phyloP scores from a whole-genome alignment of 2,888 invertebrate genomes.

The Antitype chi region DNA sequence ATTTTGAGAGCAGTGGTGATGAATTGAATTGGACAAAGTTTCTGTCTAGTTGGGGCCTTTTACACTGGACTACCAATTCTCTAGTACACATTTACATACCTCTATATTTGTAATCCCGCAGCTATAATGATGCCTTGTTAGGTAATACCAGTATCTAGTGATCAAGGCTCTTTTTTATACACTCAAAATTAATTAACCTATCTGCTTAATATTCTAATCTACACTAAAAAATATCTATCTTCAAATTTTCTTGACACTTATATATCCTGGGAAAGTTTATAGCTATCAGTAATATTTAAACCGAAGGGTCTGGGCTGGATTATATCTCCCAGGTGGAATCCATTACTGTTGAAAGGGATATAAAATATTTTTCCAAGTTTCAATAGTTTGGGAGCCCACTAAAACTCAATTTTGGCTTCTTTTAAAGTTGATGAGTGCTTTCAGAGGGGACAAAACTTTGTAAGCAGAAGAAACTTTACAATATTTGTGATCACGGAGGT shows the following conservation, averaged over 20 bases:
- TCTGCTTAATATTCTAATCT: slow-evolving; percentile 18
- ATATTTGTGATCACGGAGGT: background rate
- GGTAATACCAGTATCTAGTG: background rate
- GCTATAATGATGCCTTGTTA: background rate
- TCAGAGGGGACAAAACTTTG: background rate
- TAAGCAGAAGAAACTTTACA: background rate
- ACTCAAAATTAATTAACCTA: background rate
- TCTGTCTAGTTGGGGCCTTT: background rate
- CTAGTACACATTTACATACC: too few species aligned
- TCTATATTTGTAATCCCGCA: background rate
- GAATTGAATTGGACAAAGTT: background rate
- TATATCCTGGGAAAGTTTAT: slow-evolving; percentile 35
- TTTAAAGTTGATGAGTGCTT: slow-evolving; percentile 18
- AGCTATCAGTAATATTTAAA: slow-evolving; percentile 40
- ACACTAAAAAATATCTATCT: slow-evolving; percentile 4
- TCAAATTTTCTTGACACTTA: slow-evolving; percentile 48
- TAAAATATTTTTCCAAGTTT: slow-evolving; percentile 14
- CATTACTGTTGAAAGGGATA: slow-evolving; percentile 23
- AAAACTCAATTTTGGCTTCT: background rate
- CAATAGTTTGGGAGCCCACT: slow-evolving; percentile 1
- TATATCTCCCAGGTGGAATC: slow-evolving; percentile 34
- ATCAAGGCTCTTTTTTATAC: background rate
- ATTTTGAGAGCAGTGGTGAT: background rate
- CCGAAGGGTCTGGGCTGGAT: slow-evolving; percentile 15
- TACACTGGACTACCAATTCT: background rate